Conservation (phyloP, 2,797 vertebrate species). For the Danio albolineatus region DNA sequence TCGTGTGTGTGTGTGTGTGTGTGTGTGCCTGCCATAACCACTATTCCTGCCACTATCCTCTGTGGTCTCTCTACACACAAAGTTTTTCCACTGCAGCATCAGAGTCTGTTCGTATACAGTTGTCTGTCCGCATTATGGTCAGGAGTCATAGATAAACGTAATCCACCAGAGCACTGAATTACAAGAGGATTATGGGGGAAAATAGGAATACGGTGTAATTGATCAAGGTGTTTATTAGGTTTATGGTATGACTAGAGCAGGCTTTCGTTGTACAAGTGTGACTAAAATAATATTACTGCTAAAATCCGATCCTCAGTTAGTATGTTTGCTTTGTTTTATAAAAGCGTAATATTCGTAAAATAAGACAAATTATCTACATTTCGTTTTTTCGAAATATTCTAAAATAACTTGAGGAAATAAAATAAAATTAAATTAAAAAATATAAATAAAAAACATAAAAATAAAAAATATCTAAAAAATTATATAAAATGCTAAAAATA, state of each 20-base stretch:
- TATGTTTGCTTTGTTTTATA: neutral
- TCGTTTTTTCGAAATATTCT: no score
- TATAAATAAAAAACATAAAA: no score
- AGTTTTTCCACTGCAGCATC: constrained; percentile 52
- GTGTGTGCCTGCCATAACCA: constrained; percentile 41
- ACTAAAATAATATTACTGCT: neutral
- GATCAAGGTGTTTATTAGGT: neutral
- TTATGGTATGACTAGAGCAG: neutral
- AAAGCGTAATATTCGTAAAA: neutral
- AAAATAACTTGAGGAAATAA: no score
- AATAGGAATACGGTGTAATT: neutral
- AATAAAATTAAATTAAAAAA: no score
- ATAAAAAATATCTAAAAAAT: no score
- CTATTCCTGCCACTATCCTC: constrained; percentile 44
- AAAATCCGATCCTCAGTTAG: neutral
- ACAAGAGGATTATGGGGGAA: neutral
- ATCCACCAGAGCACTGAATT: neutral
- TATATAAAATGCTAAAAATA: no score
- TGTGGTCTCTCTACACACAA: constrained; percentile 46
- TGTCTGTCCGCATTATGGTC: constrained; percentile 32
- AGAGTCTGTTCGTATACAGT: constrained; percentile 30
- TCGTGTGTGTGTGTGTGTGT: constrained; percentile 30
- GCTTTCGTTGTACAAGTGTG: neutral
- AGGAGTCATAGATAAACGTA: constrained; percentile 24
- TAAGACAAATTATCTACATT: neutral